phyloP scores from a whole-genome alignment of 2,797 vertebrate species.

The Siniperca undulata region DNA sequence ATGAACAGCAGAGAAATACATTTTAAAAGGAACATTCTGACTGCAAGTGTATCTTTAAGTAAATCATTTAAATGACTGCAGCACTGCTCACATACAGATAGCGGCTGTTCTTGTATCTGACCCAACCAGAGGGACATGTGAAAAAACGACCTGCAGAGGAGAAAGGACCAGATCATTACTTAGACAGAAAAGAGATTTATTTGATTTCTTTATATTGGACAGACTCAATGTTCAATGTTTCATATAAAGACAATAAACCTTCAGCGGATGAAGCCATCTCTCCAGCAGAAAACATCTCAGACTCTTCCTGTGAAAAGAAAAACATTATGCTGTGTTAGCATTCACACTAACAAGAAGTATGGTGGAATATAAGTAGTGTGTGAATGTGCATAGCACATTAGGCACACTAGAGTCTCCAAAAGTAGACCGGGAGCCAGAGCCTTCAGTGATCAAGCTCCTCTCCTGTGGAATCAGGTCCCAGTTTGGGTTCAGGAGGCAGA shows the following conservation, averaged over 20 bases:
- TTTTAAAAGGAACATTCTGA: neutral
- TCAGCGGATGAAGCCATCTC: neutral
- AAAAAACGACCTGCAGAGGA: conserved; percentile 20
- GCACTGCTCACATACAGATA: conserved; percentile 5
- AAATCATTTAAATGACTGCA: neutral
- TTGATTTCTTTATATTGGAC: neutral
- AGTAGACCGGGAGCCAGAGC: no score
- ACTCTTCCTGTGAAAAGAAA: neutral
- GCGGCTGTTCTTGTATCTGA: neutral
- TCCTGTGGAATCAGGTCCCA: no score
- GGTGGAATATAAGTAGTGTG: no score
- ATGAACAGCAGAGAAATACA: neutral
- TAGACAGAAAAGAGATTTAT: neutral
- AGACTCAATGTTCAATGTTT: neutral
- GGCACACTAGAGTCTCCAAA: no score
- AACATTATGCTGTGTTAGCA: no score
- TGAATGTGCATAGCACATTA: no score
- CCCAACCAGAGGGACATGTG: conserved; percentile 21
- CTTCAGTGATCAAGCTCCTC: no score
- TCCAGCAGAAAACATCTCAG: neutral
- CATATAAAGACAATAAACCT: conserved; percentile 2
- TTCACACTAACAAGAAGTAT: no score
- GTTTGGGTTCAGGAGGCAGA: no score
- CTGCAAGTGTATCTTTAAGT: neutral
- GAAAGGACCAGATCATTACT: neutral